Evolutionary conservation across 2,888 invertebrate genomes (phyloP).

Genomic region (Liposcelis brunnea): DNA sequence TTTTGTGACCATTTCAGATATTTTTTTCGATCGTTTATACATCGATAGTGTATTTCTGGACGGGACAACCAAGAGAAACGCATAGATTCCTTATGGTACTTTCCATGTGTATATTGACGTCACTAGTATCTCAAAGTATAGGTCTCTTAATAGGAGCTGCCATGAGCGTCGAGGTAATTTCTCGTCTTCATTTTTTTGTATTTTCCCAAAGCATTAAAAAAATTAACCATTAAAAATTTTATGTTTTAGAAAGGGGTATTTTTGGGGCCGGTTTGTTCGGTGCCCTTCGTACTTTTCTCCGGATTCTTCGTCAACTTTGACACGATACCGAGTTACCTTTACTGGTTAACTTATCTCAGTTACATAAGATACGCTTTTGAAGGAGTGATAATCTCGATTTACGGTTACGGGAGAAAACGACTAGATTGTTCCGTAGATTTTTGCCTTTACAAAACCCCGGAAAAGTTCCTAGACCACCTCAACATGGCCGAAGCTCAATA

Average conservation of each 20-base stretch:
- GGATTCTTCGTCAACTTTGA: constrained; percentile 89
- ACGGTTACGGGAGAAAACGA: constrained; percentile 66
- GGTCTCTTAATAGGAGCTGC: constrained; percentile 86
- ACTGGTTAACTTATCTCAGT: constrained; percentile 78
- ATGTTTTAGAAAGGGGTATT: constrained; percentile 38
- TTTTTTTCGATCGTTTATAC: constrained; percentile 73
- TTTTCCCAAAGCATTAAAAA: neutral
- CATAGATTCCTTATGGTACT: constrained; percentile 67
- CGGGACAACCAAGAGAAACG: constrained; percentile 81
- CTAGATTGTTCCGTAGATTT: constrained; percentile 58
- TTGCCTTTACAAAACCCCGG: constrained; percentile 22
- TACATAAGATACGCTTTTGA: constrained; percentile 87
- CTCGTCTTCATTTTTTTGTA: neutral
- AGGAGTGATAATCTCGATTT: constrained; percentile 81
- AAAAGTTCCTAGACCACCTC: neutral
- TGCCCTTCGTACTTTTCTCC: constrained; percentile 75
- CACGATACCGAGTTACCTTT: constrained; percentile 74
- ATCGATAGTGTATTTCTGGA: constrained; percentile 87
- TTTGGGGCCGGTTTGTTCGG: constrained; percentile 69
- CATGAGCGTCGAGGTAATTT: constrained; percentile 58
- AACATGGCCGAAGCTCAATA: neutral
- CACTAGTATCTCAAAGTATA: constrained; percentile 80
- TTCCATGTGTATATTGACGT: constrained; percentile 59
- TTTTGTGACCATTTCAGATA: no score
- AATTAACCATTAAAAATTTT: constrained; percentile 14